phyloP scores from a whole-genome alignment of 2,888 invertebrate genomes.

The Asteroscopus sphinx region DNA sequence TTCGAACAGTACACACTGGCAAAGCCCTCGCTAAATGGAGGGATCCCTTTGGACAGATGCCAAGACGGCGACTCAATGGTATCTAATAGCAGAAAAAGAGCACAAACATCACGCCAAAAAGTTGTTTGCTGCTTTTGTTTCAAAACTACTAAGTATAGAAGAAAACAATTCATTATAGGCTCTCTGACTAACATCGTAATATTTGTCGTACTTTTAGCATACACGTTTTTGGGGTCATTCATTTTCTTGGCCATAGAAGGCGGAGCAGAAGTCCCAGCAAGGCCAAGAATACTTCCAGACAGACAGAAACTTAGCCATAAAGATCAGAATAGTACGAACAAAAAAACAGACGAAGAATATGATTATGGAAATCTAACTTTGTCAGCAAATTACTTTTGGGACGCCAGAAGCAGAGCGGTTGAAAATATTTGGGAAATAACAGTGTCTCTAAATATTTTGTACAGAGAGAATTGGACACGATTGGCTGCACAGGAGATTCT shows the following conservation, averaged over 20 bases:
- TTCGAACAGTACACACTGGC: constrained; percentile 87
- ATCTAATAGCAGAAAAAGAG: constrained; percentile 86
- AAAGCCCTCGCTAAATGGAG: constrained; percentile 86
- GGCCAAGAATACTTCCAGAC: constrained; percentile 85
- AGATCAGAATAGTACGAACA: constrained; percentile 81
- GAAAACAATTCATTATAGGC: constrained; percentile 92
- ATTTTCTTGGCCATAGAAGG: constrained; percentile 96
- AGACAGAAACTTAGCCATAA: constrained; percentile 87
- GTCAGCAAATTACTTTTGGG: constrained; percentile 87
- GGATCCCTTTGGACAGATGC: constrained; percentile 88
- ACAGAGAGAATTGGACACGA: constrained; percentile 97
- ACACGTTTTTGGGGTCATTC: constrained; percentile 94
- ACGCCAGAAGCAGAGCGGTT: constrained; percentile 91
- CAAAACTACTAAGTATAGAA: constrained; percentile 88
- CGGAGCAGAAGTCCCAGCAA: constrained; percentile 89
- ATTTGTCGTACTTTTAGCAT: constrained; percentile 94
- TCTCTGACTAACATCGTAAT: constrained; percentile 95
- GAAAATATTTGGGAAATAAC: constrained; percentile 98
- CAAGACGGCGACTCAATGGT: constrained; percentile 87
- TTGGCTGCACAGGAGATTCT: constrained; percentile 94
- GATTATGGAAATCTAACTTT: constrained; percentile 81
- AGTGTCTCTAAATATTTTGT: constrained; percentile 95
- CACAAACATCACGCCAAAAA: constrained; percentile 86
- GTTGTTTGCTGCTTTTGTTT: constrained; percentile 89
- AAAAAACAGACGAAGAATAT: constrained; percentile 82